A percentile compares a stretch with the other conserved stretches of the same genome.
Evolutionary conservation across 2,888 invertebrate species (phyloP).

Genomic region (Cerastis rubricosa): DNA sequence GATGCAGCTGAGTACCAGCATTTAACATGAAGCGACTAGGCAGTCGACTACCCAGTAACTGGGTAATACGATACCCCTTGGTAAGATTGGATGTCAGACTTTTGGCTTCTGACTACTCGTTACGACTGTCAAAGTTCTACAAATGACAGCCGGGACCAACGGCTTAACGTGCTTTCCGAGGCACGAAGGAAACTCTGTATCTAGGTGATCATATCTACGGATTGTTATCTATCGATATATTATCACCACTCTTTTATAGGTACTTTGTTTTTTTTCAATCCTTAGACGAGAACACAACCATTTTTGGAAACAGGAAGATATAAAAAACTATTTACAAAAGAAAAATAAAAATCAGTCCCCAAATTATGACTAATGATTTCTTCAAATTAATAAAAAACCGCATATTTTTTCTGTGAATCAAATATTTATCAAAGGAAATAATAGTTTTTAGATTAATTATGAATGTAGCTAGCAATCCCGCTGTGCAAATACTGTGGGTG

Average conservation of each 20-base stretch:
- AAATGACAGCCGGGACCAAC: no score
- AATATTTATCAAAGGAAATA: constrained; percentile 52
- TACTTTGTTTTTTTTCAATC: neutral
- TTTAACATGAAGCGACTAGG: no score
- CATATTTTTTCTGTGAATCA: constrained; percentile 40
- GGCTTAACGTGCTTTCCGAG: no score
- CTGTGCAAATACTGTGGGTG: constrained; percentile 69
- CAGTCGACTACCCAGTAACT: no score
- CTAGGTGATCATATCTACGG: no score
- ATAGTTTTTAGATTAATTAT: constrained; percentile 62
- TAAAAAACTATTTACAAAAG: neutral
- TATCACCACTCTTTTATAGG: neutral
- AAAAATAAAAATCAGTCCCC: constrained; percentile 8
- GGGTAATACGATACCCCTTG: no score
- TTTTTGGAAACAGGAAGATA: neutral
- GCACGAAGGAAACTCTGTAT: no score
- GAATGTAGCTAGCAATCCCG: constrained; percentile 56
- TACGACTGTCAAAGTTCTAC: no score
- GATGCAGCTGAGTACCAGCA: no score
- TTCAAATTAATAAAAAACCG: constrained; percentile 14
- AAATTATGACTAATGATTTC: constrained; percentile 22
- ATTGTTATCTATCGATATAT: neutral
- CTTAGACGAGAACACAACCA: neutral
- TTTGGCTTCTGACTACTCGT: no score
- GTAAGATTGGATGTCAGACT: no score